A percentile compares a stretch with the other conserved stretches of the same genome.
Conservation (phyloP, 2,797 vertebrate genomes). For the Xiphophorus birchmanni region DNA sequence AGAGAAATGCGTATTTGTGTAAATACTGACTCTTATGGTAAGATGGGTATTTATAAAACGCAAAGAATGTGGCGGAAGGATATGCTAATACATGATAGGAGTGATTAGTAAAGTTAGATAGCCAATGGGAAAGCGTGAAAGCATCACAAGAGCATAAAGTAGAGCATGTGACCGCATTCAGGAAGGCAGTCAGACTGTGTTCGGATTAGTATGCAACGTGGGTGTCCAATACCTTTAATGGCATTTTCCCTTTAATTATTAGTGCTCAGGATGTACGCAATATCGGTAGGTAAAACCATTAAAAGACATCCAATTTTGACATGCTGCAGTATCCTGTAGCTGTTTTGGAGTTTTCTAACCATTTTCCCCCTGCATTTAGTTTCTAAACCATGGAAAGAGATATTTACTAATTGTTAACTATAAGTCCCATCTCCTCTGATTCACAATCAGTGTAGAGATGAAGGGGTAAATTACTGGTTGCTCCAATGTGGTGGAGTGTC, state of each 20-base stretch:
- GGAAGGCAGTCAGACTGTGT: not conserved
- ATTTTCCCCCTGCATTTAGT: not conserved
- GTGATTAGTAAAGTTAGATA: conserved; percentile 35
- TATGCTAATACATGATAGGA: conserved; percentile 32
- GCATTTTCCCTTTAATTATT: not conserved
- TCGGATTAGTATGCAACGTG: not conserved
- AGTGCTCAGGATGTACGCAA: not conserved
- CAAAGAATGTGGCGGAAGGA: conserved; percentile 60
- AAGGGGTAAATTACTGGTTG: not conserved
- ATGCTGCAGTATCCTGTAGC: not conserved
- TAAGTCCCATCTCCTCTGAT: rapidly evolving
- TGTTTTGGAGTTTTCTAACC: not conserved
- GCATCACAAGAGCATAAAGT: conserved; percentile 12
- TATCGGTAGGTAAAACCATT: not conserved
- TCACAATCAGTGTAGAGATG: not conserved
- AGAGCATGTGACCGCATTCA: conserved; percentile 64
- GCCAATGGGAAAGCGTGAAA: conserved; percentile 61
- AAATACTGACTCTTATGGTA: rapidly evolving
- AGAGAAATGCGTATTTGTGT: rapidly evolving
- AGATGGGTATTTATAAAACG: not conserved
- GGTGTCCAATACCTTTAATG: not conserved
- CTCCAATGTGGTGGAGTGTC: not conserved
- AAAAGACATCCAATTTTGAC: not conserved
- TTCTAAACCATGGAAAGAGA: not conserved
- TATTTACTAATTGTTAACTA: not conserved